Conservation (phyloP, 2,888 invertebrate species). For the Tipula helvola region DNA sequence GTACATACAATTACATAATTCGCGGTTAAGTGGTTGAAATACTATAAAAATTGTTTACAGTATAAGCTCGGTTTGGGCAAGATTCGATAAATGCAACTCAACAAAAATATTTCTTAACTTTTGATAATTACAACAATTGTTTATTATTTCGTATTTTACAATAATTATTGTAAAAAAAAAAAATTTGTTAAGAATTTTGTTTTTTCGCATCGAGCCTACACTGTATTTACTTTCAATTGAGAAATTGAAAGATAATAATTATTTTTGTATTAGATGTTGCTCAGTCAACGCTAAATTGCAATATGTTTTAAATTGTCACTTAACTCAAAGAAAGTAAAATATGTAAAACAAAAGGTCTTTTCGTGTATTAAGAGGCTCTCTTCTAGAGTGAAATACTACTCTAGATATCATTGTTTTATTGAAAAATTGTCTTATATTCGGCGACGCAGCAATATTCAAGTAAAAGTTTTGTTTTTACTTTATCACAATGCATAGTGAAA, state of each 20-base stretch:
- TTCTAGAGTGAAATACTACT: background rate
- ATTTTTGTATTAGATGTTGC: background rate
- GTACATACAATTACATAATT: background rate
- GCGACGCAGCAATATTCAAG: background rate
- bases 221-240: background rate
- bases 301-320: background rate
- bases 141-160: no score
- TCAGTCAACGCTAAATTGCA: background rate
- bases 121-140: no score
- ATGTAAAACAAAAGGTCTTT: background rate
- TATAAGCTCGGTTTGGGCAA: no score
- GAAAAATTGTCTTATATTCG: background rate
- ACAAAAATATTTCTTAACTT: no score
- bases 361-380: background rate
- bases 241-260: background rate
- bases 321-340: background rate
- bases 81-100: no score
- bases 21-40: background rate
- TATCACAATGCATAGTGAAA: background rate
- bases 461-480: background rate
- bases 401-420: background rate
- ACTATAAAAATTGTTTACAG: background rate
- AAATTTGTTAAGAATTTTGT: no score
- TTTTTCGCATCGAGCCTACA: background rate
- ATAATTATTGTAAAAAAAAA: no score